Evolutionary conservation across 2,113 vertebrate genomes (phyloP).

Genomic region (Gobio gobio): DNA sequence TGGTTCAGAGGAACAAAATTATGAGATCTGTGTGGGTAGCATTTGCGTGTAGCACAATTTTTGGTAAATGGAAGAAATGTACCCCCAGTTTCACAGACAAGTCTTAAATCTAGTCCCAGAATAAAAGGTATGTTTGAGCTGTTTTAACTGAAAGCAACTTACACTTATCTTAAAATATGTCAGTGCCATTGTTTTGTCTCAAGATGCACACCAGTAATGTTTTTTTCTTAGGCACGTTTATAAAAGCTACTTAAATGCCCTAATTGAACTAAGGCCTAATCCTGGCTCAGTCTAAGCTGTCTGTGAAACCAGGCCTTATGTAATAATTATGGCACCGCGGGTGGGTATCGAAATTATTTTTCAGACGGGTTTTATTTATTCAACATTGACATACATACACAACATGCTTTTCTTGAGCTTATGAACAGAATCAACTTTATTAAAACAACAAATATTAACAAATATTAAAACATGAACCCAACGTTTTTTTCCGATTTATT

Average conservation of each 20-base stretch:
- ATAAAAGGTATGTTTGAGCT: too few species aligned
- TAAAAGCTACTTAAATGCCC: too few species aligned
- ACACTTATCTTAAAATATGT: too few species aligned
- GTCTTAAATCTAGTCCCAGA: too few species aligned
- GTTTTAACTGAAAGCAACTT: too few species aligned
- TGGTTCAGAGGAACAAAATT: not conserved
- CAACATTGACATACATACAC: not conserved
- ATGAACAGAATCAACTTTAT: not conserved
- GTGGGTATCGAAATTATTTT: not conserved
- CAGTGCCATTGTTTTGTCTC: too few species aligned
- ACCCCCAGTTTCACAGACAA: too few species aligned
- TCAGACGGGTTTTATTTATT: not conserved
- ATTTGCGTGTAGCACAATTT: not conserved
- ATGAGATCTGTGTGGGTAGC: slow-evolving; percentile 17
- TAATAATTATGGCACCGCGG: not conserved
- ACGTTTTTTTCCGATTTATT: too few species aligned
- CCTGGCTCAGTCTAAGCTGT: too few species aligned
- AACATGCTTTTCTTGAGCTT: not conserved
- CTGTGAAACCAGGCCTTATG: not conserved
- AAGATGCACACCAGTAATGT: too few species aligned
- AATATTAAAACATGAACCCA: not conserved
- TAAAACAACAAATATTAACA: not conserved
- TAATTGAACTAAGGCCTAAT: too few species aligned
- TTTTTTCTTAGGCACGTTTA: too few species aligned
- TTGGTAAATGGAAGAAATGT: slow-evolving; percentile 8